Base-by-base conservation (phyloP, 2,113 vertebrate genomes). In the Panurus biarmicus region DNA sequence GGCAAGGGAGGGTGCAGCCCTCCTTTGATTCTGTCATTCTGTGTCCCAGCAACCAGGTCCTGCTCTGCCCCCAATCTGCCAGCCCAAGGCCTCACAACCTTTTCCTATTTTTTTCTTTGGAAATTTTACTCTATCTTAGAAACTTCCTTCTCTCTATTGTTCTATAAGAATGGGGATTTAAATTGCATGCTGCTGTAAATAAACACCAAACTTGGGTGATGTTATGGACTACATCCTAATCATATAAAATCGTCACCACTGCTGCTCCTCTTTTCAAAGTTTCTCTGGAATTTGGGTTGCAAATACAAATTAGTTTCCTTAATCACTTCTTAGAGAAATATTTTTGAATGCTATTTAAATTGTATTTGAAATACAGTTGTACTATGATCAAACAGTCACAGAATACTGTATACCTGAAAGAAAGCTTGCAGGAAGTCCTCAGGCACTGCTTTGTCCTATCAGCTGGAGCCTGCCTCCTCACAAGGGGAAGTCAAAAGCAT, bases 161-260 rank as follows among this genome's bases (percentile, higher is more conserved):
- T 89, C 69, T 62, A 0, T 87, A 67, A 82, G 74, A 90, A 82
- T 64, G 40, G 35, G 67, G 14, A 54, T 85, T 82, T 85, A 85
- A 67, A 75, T 36, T 78, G 36, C 57, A 47, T n/a, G 36, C n/a
- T 75, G 44, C 40, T 11, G 0, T 72, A 61, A 72, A 51, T 36
- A 65, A 60, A n/a, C 48, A 45, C 13, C 2, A 2, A 85, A 65
- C 21, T 56, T 0, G 0, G 12, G 4, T 69, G 42, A 26, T 29
- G 21, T 53, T 81, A 36, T 10, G 47, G 21, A 36, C 36, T 56
- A 33, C 21, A 48, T 47, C 58, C 48, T 62, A 24, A 8, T 35
- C 2, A 0, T 31, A 22, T 12, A 40, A 76, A 80, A 66, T 57
- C 65, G 15, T 33, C 25, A 15, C 24, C 28, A 10, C 22, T 44